Percentiles rank a stretch among this genome's conserved stretches.
These are phyloP conservation scores for Drosophila phalerata DNA, from an alignment of 2,888 invertebrate genomes.

Conservation along the genomic window DNA sequence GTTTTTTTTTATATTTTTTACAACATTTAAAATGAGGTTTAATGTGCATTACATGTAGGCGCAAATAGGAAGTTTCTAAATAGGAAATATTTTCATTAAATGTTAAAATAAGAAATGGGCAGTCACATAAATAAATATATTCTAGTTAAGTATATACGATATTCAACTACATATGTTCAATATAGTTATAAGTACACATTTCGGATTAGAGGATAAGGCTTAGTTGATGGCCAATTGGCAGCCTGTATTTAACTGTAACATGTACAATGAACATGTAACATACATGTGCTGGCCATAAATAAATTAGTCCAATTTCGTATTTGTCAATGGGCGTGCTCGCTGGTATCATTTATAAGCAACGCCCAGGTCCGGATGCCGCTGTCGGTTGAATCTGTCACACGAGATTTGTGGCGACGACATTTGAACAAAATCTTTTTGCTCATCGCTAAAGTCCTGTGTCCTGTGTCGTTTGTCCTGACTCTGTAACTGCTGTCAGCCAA, in stretches of 20 bases:
- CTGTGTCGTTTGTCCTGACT: conserved; percentile 32
- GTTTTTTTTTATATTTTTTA: conserved; percentile 37
- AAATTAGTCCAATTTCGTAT: conserved; percentile 71
- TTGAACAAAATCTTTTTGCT: conserved; percentile 61
- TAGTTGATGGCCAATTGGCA: conserved; percentile 17
- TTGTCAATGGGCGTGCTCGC: conserved; percentile 64
- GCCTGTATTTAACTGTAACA: conserved; percentile 33
- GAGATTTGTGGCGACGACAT: conserved; percentile 73
- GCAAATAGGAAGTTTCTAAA: conserved; percentile 13
- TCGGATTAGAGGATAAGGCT: not conserved
- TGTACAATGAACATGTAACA: no score
- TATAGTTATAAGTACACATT: not conserved
- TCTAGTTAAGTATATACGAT: no score
- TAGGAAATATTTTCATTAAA: conserved; percentile 8
- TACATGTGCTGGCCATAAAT: conserved; percentile 66
- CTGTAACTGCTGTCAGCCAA: conserved; percentile 59
- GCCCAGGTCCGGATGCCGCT: conserved; percentile 43
- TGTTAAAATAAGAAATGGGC: not conserved
- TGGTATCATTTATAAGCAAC: conserved; percentile 68
- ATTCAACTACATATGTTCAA: not conserved
- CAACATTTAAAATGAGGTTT: conserved; percentile 39
- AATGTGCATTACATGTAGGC: conserved; percentile 27
- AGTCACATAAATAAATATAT: not conserved
- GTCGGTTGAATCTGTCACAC: conserved; percentile 60
- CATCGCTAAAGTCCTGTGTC: not conserved